Percentiles rank a stretch among this genome's conserved stretches.
phyloP scores from a whole-genome alignment of 1,140 invertebrate species.

The Nilaparvata lugens region DNA sequence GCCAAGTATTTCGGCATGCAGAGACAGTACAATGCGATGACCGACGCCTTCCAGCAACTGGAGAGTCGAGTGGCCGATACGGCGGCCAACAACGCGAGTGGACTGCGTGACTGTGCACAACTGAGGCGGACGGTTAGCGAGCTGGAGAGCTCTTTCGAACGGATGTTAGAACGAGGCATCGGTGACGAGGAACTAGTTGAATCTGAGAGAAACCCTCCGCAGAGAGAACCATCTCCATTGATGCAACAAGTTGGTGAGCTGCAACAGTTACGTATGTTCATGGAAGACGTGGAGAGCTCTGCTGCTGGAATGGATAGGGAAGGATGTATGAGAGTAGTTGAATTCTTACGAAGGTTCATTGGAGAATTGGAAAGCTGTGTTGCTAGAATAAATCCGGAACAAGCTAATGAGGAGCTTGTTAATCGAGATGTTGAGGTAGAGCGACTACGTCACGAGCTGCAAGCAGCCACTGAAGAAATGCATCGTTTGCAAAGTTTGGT shows the following conservation, averaged over 20 bases:
- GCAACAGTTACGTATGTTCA: too few relatives aligned
- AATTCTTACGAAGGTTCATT: too few relatives aligned
- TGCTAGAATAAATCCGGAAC: too few relatives aligned
- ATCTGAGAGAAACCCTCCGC: too few relatives aligned
- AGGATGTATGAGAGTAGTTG: too few relatives aligned
- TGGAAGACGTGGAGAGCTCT: not conserved
- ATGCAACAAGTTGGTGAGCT: too few relatives aligned
- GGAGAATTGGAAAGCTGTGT: too few relatives aligned
- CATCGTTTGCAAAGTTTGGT: not conserved
- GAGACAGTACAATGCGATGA: slow-evolving; percentile 19
- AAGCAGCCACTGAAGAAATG: slow-evolving; percentile 13
- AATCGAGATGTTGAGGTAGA: not conserved
- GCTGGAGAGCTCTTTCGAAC: not conserved
- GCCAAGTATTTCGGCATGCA: slow-evolving; percentile 18
- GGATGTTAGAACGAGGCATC: too few relatives aligned
- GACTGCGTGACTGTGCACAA: slow-evolving; percentile 8
- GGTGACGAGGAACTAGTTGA: too few relatives aligned
- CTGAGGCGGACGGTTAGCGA: slow-evolving; percentile 2
- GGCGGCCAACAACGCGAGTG: slow-evolving; percentile 10
- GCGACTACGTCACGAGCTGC: slow-evolving; percentile 6
- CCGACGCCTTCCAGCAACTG: not conserved
- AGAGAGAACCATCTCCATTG: too few relatives aligned
- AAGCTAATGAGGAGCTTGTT: not conserved
- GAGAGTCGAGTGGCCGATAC: slow-evolving; percentile 5
- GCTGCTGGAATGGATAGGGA: not conserved